A percentile compares a stretch with the other conserved stretches of the same genome.
These are phyloP conservation scores for Hypomecis punctinalis DNA, from an alignment of 2,888 invertebrate genomes.

Conservation along the genomic window DNA sequence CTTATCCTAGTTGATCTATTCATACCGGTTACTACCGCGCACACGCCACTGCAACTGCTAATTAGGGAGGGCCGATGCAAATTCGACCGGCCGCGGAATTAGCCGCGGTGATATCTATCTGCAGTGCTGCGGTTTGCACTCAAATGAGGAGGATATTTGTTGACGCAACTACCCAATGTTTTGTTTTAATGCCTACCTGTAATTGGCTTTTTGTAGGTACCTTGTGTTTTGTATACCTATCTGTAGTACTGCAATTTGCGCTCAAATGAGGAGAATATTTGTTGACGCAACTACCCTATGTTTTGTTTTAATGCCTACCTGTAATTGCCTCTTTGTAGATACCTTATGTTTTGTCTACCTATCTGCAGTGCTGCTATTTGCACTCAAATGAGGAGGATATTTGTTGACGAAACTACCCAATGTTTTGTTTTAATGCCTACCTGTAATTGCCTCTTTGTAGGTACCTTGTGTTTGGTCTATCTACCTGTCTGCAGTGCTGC, in stretches of 20 bases:
- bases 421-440: background rate
- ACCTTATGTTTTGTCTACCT: slow-evolving; percentile 14
- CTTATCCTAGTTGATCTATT: background rate
- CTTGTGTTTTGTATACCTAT: slow-evolving; percentile 21
- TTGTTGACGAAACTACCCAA: background rate
- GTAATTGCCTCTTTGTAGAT: no score
- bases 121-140: slow-evolving; percentile 27
- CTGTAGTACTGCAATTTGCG: slow-evolving; percentile 26
- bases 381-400: slow-evolving; percentile 19
- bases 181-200: background rate
- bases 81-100: slow-evolving; percentile 66
- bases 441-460: no score
- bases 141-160: slow-evolving; percentile 16
- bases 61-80: slow-evolving; percentile 73
- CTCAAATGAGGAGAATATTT: slow-evolving; percentile 18
- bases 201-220: no score
- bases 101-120: slow-evolving; percentile 43
- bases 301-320: background rate
- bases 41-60: slow-evolving; percentile 63
- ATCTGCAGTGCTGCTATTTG: slow-evolving; percentile 28
- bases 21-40: background rate
- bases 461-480: slow-evolving; percentile 5
- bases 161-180: background rate
- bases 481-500: slow-evolving; percentile 30
- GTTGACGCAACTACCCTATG: background rate